Base-by-base conservation (phyloP, 1,140 invertebrate genomes). In the Drosophila ercepeae region DNA sequence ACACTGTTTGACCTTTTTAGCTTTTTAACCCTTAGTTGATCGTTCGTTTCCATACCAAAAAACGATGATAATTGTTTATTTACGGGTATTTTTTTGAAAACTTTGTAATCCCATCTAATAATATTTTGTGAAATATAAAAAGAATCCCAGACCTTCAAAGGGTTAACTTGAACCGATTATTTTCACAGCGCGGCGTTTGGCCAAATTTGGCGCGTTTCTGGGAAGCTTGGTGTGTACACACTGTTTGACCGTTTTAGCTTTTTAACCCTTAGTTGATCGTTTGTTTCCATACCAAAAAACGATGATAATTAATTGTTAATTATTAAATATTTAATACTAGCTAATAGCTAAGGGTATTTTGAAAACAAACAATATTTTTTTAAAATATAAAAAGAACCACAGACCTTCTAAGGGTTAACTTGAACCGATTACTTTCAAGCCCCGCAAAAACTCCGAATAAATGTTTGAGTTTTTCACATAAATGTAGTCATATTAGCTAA, bases 401-500 rank as follows among this genome's bases (percentile, higher is more conserved):
- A n/a, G n/a, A n/a, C 36, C 36, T 7, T 39, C 36, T 32, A 39
- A 39, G 36, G 36, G 36, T 39, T 39, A 39, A 39, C 36, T 39
- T 16, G 36, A 39, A 39, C n/a, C n/a, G n/a, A n/a, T n/a, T 16
- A 9, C 3, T 14, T 39, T 1, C 1, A 1, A 14, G 16, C 8
- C 42, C 19, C 11, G 9, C 16, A 45, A 21, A 21, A 23, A 5
- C 11, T 45, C 19, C 23, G 0, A 39, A 39, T 39, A 16, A 42
- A 41, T 14, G 6, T 41, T 6, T 4, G n/a, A 2, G 14, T 14
- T 18, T 8, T 4, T 5, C 36, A 41, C 4, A 3, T 11, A 6
- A 29, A 49, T 36, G 42, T 69, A 69, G 46, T 58, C 32, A 55
- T 75, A 32, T 61, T 51, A 54, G 52, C 36, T 54, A 59, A 41